Evolutionary conservation across 30 jellyfish, hydroid and myxozoan species (phyloP), one percentile per base, ranked within the genome.

Genomic region (Hydractinia echinata): DNA sequence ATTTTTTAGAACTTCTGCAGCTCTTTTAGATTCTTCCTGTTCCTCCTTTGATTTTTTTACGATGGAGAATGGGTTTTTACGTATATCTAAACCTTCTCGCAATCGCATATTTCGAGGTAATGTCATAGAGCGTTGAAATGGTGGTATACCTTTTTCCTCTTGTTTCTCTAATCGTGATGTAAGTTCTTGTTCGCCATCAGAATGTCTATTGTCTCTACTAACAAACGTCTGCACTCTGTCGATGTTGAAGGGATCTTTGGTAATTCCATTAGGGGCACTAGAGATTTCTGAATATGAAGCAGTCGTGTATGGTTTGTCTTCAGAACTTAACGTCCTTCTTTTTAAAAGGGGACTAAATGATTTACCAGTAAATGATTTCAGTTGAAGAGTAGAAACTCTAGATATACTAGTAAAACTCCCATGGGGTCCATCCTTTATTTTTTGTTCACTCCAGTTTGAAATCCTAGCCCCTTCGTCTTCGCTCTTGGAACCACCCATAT

Each of bases 141-240:
- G 82, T 5, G 51, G 86, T 5, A 58, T 80, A 39, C 21, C 89
- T 6, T 53, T 11, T 54, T 90, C 95, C 66, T 90, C 97, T 51
- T 68, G 30, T 51, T 61, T 82, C 58, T 91, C 95, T 56, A 91
- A 55, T 55, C 97, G 85, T 54, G 94, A 83, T 53, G 91, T 85
- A 19, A 77, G 73, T 53, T 91, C 97, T 51, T 85, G 95, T 76
- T 91, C 97, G 13, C 92, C 97, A 73, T 91, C 97, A 18, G 97
- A 91, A 62, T 77, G 81, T 13, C 92, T 89, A n/a, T 54, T 80
- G 74, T 72, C 74, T 4, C 74, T n/a, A 64, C 74, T 4, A 64
- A 64, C 39, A 7, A 64, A 64, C 2, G 4, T 64, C 19, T 13
- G 19, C 10, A n/a, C 16, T 30, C 13, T 53, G 3, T 51, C 44